Evolutionary conservation across 2,113 vertebrate species (phyloP).

Genomic region (Diadophis punctatus): DNA sequence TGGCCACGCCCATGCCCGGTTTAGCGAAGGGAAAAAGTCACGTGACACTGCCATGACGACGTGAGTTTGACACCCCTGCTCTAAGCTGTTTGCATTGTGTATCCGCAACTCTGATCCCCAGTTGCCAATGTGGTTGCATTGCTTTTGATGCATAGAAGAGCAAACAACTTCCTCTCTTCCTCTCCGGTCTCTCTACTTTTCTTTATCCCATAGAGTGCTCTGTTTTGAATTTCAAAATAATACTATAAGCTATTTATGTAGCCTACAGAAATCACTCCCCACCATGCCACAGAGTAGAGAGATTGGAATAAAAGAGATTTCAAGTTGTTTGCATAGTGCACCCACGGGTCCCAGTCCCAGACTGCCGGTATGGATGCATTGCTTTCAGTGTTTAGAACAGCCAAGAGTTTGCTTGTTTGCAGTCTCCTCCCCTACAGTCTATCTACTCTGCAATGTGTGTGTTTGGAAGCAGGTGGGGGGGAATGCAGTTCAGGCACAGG

Average conservation of each 20-base stretch:
- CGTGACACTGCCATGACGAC: rapidly evolving
- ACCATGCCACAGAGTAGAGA: neutral
- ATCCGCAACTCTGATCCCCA: neutral
- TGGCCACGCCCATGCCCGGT: too few species aligned
- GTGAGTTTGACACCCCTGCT: too few species aligned
- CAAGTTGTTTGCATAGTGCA: neutral
- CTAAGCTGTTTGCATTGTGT: neutral
- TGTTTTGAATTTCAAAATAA: neutral
- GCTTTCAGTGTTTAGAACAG: neutral
- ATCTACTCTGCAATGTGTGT: neutral
- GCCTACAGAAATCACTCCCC: neutral
- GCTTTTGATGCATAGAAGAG: neutral
- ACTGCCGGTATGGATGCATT: neutral
- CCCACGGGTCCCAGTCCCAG: neutral
- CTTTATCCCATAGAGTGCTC: neutral
- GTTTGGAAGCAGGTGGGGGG: neutral
- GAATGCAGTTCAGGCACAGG: neutral
- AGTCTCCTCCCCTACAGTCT: neutral
- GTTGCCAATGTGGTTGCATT: neutral
- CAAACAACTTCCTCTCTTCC: neutral
- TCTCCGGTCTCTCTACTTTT: neutral
- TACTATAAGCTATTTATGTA: neutral
- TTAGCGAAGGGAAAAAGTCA: too few species aligned
- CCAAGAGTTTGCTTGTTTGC: neutral
- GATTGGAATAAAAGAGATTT: neutral